Evolutionary conservation across 1,140 invertebrate species (phyloP).

Genomic region (Ephestia elutella): DNA sequence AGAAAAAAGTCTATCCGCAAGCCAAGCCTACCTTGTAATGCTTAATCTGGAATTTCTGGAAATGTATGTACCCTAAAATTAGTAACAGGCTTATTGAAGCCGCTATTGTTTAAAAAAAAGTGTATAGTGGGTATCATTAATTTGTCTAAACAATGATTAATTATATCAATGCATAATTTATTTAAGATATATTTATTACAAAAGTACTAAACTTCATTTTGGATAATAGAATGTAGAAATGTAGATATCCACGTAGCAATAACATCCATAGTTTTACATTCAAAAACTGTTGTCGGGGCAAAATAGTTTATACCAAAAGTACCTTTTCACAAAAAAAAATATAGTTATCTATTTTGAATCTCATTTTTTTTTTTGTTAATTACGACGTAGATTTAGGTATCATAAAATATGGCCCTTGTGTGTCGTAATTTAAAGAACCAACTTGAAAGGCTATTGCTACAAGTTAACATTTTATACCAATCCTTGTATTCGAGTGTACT

Average conservation of each 20-base stretch:
- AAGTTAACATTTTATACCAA: slow-evolving; percentile 72
- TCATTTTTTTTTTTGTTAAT: slow-evolving; percentile 14
- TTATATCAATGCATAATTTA: slow-evolving; percentile 51
- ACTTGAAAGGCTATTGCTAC: slow-evolving; percentile 59
- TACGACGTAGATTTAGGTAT: slow-evolving; percentile 18
- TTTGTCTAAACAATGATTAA: slow-evolving; percentile 38
- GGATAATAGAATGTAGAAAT: slow-evolving; percentile 64
- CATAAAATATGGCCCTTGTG: slow-evolving; percentile 45
- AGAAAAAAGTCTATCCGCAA: too few species aligned
- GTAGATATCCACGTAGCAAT: slow-evolving; percentile 65
- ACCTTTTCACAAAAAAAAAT: background rate
- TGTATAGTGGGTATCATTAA: slow-evolving; percentile 31
- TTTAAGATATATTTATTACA: slow-evolving; percentile 30
- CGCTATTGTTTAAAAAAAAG: slow-evolving; percentile 18
- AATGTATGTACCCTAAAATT: slow-evolving; percentile 1
- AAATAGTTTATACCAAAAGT: background rate
- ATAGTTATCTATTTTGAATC: slow-evolving; percentile 1
- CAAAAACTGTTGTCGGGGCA: background rate
- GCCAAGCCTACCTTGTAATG: slow-evolving; percentile 1
- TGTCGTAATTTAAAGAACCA: slow-evolving; percentile 66
- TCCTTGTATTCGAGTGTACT: slow-evolving; percentile 73
- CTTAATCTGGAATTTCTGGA: too few species aligned
- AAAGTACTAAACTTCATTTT: slow-evolving; percentile 39
- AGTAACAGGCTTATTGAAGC: slow-evolving; percentile 10
- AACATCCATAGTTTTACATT: slow-evolving; percentile 7